Evolutionary conservation across 2,888 invertebrate genomes (phyloP), one percentile per base, ranked within the genome.

Genomic region (Aquatica leii): DNA sequence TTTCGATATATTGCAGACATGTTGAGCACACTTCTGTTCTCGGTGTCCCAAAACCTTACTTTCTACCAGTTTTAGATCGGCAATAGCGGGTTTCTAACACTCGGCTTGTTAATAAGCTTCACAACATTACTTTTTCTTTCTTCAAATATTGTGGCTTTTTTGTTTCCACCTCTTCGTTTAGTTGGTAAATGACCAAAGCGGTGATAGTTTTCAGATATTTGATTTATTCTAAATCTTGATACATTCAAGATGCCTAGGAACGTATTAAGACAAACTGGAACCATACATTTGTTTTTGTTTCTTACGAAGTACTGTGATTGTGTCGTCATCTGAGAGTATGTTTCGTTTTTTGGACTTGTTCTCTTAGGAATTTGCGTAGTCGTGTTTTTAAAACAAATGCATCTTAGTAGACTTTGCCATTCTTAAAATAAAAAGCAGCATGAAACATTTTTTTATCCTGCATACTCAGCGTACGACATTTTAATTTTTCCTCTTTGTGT

Each of bases 151-250:
- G 8, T 21, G 49, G 50, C 61, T 64, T 69, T 70, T 59, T 66
- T 68, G 59, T 66, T 54, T 21, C 70, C 68, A 48, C 69, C 68
- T 53, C 66, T 65, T 59, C 43, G 35, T 68, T 65, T 67, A 20
- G 46, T 12, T 20, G 63, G 58, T 52, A 69, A 50, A 12, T 68
- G 59, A 37, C 66, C 66, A n/a, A 52, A 58, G 21, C 58, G 48
- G 68, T 50, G 65, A 62, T 54, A 65, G 31, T 58, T 67, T 66
- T 61, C 31, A 15, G 14, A 3, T 14, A 50, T 50, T 15, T 12
- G 8, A 50, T n/a, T n/a, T 50, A 50, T 34, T 31, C 31, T 31
- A 50, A 50, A 50, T 48, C 49, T 48, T 18, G 49, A 48, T 21
- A 48, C 12, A 48, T 14, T 21, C 20, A 48, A 21, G 24, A 48